A percentile compares a stretch with the other conserved stretches of the same genome.
Evolutionary conservation across 2,888 invertebrate species (phyloP).

Genomic region (Athrips mouffetella): DNA sequence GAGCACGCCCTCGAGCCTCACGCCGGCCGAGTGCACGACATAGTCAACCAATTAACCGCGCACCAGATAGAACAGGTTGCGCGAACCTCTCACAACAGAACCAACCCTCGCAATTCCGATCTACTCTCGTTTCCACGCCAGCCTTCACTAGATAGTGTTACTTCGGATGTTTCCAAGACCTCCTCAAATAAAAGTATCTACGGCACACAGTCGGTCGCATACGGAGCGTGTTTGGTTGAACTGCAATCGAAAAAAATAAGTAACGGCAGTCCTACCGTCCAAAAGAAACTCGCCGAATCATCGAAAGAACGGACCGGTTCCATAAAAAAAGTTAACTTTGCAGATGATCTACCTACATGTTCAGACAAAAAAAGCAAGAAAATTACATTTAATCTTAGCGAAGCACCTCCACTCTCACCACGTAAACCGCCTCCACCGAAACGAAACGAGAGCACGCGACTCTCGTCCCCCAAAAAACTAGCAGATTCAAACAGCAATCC

Average conservation of each 20-base stretch:
- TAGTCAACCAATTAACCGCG: conserved; percentile 59
- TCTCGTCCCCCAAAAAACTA: conserved; percentile 87
- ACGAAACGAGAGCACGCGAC: conserved; percentile 84
- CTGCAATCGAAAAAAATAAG: conserved; percentile 73
- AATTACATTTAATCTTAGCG: conserved; percentile 80
- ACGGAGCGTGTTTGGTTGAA: conserved; percentile 77
- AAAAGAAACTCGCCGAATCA: conserved; percentile 51
- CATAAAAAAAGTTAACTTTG: conserved; percentile 79
- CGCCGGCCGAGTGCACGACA: conserved; percentile 61
- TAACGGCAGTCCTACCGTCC: conserved; percentile 55
- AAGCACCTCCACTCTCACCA: conserved; percentile 77
- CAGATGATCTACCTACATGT: conserved; percentile 74
- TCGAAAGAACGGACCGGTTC: conserved; percentile 68
- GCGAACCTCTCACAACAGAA: conserved; percentile 56
- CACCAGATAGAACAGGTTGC: conserved; percentile 58
- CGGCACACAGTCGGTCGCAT: conserved; percentile 55
- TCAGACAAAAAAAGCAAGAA: conserved; percentile 79
- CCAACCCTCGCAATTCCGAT: conserved; percentile 55
- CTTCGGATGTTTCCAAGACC: conserved; percentile 69
- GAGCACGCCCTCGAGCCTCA: conserved; percentile 64
- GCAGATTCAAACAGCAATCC: conserved; percentile 85
- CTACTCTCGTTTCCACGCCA: conserved; percentile 73
- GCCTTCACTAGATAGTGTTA: conserved; percentile 75
- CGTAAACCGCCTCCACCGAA: conserved; percentile 86
- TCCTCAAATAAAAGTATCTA: conserved; percentile 63